Evolutionary conservation across 2,888 invertebrate genomes (phyloP), one percentile per base, ranked within the genome.

Genomic region (Beris morrisii): DNA sequence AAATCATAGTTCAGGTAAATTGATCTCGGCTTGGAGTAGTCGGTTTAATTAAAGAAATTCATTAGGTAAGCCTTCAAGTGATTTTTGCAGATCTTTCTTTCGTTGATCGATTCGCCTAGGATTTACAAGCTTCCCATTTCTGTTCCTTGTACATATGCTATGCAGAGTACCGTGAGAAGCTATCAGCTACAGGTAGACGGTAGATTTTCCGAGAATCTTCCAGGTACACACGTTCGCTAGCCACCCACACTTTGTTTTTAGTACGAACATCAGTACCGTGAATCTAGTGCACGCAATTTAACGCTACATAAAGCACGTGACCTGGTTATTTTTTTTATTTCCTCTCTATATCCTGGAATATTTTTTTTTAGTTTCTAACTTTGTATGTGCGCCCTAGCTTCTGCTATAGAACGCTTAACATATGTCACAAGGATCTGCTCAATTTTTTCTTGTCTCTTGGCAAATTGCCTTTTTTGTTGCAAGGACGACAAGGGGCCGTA

Each of bases 221-320:
- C 22, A 22, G 22, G 22, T 22, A 22, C 22, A 22, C 22, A 22
- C 22, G 1, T 22, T 22, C 22, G 22, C 3, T 22, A 22, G 22
- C 3, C 22, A 22, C 22, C 22, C 22, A 22, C 22, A 22, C 22
- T 22, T 22, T 22, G 22, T 22, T 22, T 22, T 45, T 22, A 5
- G 9, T 30, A 46, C 13, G 11, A 48, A 31, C 31, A 13, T 13
- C 15, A 53, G 46, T 28, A 31, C 43, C 6, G n/a, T 5, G 53
- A 28, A 28, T 59, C 46, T 32, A 30, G 48, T 59, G 46, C 58
- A 59, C 48, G 46, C 58, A 59, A 59, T 59, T 59, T 59, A 59
- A 59, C 58, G 58, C 58, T 59, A 59, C 58, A 59, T 59, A 59
- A 59, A 59, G 58, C 58, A 59, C 58, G 58, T 59, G 58, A 59